Percentiles rank a stretch among this genome's conserved stretches.
phyloP scores from a whole-genome alignment of 1,140 invertebrate genomes.

The Maconellicoccus hirsutus region DNA sequence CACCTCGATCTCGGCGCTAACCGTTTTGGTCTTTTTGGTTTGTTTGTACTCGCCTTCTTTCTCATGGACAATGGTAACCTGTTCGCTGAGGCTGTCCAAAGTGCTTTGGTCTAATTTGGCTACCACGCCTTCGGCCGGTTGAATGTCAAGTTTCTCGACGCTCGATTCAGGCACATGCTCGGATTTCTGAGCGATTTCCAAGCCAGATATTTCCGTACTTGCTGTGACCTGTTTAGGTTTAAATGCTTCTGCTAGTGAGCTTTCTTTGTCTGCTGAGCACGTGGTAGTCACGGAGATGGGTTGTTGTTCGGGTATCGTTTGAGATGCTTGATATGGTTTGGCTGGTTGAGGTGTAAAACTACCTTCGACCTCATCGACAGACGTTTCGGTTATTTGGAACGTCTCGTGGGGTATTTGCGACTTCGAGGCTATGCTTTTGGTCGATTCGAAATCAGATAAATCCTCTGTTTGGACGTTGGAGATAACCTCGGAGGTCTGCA shows the following conservation, averaged over 20 bases:
- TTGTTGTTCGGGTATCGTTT: background rate
- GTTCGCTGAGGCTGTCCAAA: conserved; percentile 26
- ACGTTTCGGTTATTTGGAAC: background rate
- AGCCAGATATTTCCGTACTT: background rate
- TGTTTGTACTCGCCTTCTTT: conserved; percentile 11
- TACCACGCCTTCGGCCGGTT: conserved; percentile 29
- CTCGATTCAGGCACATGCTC: conserved; percentile 17
- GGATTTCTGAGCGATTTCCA: conserved; percentile 8
- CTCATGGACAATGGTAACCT: conserved; percentile 22
- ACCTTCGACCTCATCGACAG: background rate
- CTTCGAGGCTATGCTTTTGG: background rate
- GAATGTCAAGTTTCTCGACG: conserved; percentile 30
- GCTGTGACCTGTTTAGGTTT: background rate
- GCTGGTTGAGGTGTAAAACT: background rate
- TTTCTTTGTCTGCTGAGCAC: conserved; percentile 20
- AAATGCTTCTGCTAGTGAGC: background rate
- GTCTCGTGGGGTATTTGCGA: background rate
- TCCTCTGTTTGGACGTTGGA: background rate
- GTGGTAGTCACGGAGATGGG: background rate
- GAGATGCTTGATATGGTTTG: background rate
- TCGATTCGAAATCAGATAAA: background rate
- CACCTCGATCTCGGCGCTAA: conserved; percentile 28
- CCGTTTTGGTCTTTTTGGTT: background rate
- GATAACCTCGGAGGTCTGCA: conserved; percentile 30
- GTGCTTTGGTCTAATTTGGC: conserved; percentile 32